Percentiles rank a stretch among this genome's conserved stretches.
phyloP scores from a whole-genome alignment of 2,113 vertebrate genomes.

The Eretmodus cyanostictus region DNA sequence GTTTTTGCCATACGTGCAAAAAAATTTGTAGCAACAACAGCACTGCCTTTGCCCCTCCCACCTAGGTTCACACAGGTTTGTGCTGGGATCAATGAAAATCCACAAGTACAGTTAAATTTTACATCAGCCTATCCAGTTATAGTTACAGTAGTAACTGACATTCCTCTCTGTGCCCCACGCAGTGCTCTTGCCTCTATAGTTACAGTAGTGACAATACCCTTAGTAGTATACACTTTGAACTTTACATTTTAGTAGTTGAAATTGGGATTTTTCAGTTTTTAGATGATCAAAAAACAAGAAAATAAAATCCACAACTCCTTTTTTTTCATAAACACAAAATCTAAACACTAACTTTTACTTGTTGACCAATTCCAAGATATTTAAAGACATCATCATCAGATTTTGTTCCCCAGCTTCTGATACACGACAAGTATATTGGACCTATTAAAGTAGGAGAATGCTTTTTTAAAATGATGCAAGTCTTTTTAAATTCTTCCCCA shows the following conservation, averaged over 20 bases:
- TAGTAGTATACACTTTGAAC: neutral
- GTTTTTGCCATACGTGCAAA: neutral
- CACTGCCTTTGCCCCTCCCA: neutral
- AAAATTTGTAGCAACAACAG: neutral
- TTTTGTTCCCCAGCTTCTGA: neutral
- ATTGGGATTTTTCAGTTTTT: neutral
- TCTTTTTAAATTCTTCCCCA: neutral
- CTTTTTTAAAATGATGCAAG: neutral
- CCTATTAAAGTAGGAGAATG: neutral
- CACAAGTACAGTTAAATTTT: neutral
- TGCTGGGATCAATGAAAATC: neutral
- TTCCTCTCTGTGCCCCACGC: constrained; percentile 35
- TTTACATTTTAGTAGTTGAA: neutral
- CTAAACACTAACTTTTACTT: neutral
- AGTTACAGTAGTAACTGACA: neutral
- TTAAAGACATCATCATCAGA: neutral
- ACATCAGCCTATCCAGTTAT: neutral
- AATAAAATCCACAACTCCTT: neutral
- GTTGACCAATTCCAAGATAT: neutral
- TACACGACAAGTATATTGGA: neutral
- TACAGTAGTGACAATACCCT: neutral
- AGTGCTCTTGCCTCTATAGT: constrained; percentile 26
- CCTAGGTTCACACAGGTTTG: neutral
- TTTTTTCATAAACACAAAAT: neutral
- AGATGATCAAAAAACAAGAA: neutral